phyloP scores from a whole-genome alignment of 2,888 invertebrate species.

The Caenorhabditis sp. region DNA sequence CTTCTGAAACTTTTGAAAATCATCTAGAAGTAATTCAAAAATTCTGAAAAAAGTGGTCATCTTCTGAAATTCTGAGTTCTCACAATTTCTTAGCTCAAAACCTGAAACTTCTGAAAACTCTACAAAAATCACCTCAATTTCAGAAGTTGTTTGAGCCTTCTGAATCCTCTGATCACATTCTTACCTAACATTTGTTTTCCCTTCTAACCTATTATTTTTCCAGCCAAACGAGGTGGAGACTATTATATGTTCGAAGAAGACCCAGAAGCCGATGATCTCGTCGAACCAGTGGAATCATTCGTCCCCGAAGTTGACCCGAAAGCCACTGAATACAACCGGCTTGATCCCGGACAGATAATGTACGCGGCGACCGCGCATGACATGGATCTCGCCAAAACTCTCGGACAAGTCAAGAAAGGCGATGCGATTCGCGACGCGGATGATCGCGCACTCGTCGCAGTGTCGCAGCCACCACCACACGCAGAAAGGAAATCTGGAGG shows the following conservation, averaged over 20 bases:
- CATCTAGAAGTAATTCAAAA: no score
- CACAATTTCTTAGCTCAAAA: no score
- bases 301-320: slow-evolving; percentile 68
- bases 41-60: no score
- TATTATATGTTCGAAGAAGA: slow-evolving; percentile 98
- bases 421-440: slow-evolving; percentile 59
- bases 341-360: slow-evolving; percentile 68
- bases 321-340: slow-evolving; percentile 59
- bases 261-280: slow-evolving; percentile 64
- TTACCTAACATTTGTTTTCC: no score
- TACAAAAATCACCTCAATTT: no score
- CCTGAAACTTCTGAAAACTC: no score
- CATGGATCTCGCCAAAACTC: slow-evolving; percentile 59
- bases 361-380: slow-evolving; percentile 65
- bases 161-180: no score
- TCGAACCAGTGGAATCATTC: slow-evolving; percentile 60
- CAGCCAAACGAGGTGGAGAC: slow-evolving; percentile 96
- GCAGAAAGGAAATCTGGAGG: not conserved
- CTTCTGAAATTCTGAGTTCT: no score
- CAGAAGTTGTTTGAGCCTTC: no score
- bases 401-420: slow-evolving; percentile 61
- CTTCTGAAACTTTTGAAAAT: no score
- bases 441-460: slow-evolving; percentile 26
- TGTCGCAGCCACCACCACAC: slow-evolving; percentile 6
- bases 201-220: slow-evolving; percentile 47